Conservation (phyloP, 2,113 vertebrate genomes). For the Eublepharis macularius region DNA sequence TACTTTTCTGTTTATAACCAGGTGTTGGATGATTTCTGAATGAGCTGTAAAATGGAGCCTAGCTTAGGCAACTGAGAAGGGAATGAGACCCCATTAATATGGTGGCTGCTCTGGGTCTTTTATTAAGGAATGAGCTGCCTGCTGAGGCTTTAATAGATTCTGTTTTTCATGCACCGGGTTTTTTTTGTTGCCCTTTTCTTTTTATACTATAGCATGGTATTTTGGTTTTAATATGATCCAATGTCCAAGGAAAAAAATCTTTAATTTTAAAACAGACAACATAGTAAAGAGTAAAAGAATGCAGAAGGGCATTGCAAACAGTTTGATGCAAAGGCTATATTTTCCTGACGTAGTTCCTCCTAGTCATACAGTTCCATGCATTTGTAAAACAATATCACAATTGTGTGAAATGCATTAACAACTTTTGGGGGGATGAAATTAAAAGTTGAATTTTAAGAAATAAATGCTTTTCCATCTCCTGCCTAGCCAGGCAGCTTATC, state of each 20-base stretch:
- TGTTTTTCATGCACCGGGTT: slow-evolving; percentile 19
- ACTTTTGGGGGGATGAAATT: not conserved
- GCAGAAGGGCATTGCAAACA: accelerated
- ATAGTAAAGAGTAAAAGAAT: slow-evolving; percentile 27
- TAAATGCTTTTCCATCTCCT: no score
- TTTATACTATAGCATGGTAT: not conserved
- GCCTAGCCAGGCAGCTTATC: no score
- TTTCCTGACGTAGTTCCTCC: not conserved
- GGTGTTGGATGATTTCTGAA: slow-evolving; percentile 3
- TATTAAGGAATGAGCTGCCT: slow-evolving; percentile 3
- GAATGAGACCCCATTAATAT: not conserved
- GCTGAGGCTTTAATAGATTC: slow-evolving; percentile 61
- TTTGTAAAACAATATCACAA: not conserved
- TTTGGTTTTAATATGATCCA: slow-evolving; percentile 44
- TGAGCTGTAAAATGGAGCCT: not conserved
- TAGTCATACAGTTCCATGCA: not conserved
- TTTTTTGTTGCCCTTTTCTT: slow-evolving; percentile 11
- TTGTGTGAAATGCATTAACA: not conserved
- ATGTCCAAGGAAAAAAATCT: not conserved
- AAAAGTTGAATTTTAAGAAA: not conserved
- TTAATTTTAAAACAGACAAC: slow-evolving; percentile 30
- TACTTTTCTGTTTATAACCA: not conserved
- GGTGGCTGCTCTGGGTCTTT: slow-evolving; percentile 30
- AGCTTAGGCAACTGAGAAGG: not conserved
- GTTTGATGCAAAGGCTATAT: not conserved